Evolutionary conservation across 2,797 vertebrate genomes (phyloP).

Genomic region (Delichon dasypus): DNA sequence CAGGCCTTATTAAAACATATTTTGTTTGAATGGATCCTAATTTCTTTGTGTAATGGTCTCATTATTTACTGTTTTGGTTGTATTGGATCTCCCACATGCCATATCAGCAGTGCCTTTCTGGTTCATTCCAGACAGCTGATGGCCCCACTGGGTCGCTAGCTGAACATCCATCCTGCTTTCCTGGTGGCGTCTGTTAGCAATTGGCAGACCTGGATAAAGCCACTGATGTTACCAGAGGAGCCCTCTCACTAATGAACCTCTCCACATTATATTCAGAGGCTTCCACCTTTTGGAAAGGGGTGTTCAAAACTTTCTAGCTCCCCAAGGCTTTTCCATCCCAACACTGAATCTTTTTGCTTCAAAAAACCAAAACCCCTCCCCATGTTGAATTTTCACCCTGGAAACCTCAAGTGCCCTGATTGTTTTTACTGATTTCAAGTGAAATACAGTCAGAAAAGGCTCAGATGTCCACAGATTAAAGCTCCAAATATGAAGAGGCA

Average conservation of each 20-base stretch:
- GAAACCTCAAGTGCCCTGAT: neutral
- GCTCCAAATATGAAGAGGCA: neutral
- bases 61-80: neutral
- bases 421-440: neutral
- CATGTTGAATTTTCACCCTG: neutral
- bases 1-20: neutral
- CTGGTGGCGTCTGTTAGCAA: neutral
- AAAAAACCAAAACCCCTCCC: neutral
- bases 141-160: neutral
- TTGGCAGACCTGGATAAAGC: neutral
- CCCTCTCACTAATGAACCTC: rapidly evolving
- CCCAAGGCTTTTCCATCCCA: neutral
- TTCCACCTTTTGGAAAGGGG: neutral
- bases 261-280: neutral
- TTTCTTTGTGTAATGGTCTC: neutral
- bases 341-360: neutral
- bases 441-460: neutral
- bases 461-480: rapidly evolving
- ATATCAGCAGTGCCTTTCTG: neutral
- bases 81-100: neutral
- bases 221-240: neutral
- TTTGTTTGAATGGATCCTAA: neutral
- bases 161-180: neutral
- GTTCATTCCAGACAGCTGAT: neutral
- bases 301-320: neutral